These are phyloP conservation scores for Cuculus canorus DNA, from an alignment of 2,797 vertebrate genomes.

Conservation along the genomic window DNA sequence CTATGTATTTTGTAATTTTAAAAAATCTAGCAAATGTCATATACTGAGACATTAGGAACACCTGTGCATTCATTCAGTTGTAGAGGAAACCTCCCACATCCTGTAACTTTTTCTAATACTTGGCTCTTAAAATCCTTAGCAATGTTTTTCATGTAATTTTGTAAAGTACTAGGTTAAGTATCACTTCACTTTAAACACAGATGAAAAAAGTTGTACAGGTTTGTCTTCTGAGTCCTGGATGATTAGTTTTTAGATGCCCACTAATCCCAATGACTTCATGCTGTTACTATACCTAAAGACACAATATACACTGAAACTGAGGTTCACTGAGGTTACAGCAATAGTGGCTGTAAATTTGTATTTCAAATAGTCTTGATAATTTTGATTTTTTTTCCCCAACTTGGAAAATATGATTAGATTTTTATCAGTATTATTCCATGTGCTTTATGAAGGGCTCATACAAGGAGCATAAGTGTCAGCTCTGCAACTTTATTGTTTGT, in stretches of 20 bases:
- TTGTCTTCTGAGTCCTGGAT: not conserved
- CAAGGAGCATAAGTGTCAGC: not conserved
- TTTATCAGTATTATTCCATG: not conserved
- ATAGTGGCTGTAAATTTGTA: not conserved
- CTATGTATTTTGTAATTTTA: not conserved
- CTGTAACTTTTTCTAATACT: not conserved
- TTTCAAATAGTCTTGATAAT: not conserved
- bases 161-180: not conserved
- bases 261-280: not conserved
- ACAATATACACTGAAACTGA: not conserved
- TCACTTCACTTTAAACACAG: not conserved
- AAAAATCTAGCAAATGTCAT: not conserved
- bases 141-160: not conserved
- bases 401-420: not conserved
- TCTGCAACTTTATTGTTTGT: not conserved
- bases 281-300: not conserved
- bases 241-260: not conserved
- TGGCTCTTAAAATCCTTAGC: not conserved
- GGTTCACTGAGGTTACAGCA: not conserved
- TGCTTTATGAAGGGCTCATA: not conserved
- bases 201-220: not conserved
- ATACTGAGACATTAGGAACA: not conserved
- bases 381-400: not conserved
- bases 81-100: not conserved
- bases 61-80: not conserved